Conservation (phyloP, 2,888 invertebrate genomes). For the Epistrophe grossulariae region DNA sequence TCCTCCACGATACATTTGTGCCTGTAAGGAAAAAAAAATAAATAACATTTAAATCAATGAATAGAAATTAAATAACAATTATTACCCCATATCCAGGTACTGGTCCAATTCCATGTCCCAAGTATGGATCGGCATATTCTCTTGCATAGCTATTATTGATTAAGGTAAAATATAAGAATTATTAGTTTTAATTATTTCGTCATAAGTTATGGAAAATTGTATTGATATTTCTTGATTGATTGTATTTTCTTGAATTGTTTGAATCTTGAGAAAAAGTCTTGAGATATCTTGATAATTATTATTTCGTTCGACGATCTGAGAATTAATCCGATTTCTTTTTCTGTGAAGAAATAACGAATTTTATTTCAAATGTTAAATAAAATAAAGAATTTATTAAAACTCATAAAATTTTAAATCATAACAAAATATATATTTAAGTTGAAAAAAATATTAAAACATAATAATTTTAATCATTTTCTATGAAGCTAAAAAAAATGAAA, state of each 20-base stretch:
- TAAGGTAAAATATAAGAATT: constrained; percentile 24
- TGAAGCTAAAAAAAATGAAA: background rate
- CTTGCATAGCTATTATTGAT: constrained; percentile 89
- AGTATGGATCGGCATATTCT: constrained; percentile 96
- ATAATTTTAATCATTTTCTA: background rate
- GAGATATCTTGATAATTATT: constrained; percentile 50
- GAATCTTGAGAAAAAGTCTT: constrained; percentile 54
- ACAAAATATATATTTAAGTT: background rate
- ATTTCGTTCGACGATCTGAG: constrained; percentile 21
- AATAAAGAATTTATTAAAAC: background rate
- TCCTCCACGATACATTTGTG: constrained; percentile 96
- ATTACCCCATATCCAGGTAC: constrained; percentile 98
- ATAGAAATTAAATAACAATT: constrained; percentile 78
- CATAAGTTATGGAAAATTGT: background rate
- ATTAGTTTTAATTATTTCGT: constrained; percentile 15
- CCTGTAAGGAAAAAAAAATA: constrained; percentile 85
- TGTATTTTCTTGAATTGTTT: constrained; percentile 30
- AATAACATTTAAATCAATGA: constrained; percentile 42
- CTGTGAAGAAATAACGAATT: constrained; percentile 53
- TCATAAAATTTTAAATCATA: background rate
- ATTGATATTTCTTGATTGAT: constrained; percentile 63
- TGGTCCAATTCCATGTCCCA: constrained; percentile 98
- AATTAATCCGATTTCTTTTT: constrained; percentile 52
- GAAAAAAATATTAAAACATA: background rate
- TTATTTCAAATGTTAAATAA: background rate